Evolutionary conservation across 2,113 vertebrate species (phyloP).

Genomic region (Panthera uncia): DNA sequence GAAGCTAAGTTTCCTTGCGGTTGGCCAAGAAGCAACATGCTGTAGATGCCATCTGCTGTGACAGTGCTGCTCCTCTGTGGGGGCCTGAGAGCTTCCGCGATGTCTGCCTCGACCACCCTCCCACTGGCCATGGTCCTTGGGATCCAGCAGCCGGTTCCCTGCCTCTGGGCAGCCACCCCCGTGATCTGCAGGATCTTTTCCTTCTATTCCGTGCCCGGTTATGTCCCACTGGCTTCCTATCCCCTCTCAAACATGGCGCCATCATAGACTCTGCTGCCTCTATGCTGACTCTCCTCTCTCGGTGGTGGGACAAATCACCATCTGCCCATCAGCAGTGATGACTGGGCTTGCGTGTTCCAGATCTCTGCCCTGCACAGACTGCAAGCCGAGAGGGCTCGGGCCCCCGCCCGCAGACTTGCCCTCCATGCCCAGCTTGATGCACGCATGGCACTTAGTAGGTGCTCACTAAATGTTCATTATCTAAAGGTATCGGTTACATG

Average conservation of each 20-base stretch:
- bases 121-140: accelerated
- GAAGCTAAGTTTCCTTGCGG: accelerated
- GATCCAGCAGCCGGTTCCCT: accelerated
- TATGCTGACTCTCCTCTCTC: neutral
- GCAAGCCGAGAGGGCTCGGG: accelerated
- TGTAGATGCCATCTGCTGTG: accelerated
- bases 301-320: too few species aligned
- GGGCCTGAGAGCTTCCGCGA: too few species aligned
- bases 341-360: accelerated
- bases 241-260: accelerated
- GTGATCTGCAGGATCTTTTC: neutral
- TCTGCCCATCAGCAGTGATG: accelerated
- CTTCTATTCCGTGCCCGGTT: accelerated
- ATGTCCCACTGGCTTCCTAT: neutral
- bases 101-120: neutral
- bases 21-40: neutral
- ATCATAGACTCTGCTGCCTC: too few species aligned
- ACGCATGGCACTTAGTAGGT: accelerated
- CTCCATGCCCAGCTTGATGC: accelerated
- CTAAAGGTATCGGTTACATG: accelerated
- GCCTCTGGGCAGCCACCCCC: too few species aligned
- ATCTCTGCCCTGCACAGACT: accelerated
- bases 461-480: neutral
- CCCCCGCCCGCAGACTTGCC: accelerated
- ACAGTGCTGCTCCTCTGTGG: accelerated